A percentile compares a stretch with the other conserved stretches of the same genome.
These are phyloP conservation scores for Urocynchramus pylzowi DNA, from an alignment of 2,113 vertebrate genomes.

Conservation along the genomic window DNA sequence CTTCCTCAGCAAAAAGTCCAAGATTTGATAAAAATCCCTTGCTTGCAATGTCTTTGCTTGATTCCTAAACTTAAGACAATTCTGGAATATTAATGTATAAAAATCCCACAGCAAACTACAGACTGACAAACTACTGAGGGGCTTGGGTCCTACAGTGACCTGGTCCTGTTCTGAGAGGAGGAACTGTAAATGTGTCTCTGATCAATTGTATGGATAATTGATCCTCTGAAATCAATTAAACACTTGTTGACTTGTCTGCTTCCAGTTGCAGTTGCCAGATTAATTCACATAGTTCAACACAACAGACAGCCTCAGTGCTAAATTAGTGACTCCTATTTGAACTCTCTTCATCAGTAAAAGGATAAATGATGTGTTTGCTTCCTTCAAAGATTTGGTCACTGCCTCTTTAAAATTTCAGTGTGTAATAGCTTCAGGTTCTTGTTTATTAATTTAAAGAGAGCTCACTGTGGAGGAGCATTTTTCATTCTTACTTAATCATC, in stretches of 20 bases:
- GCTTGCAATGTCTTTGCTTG: neutral
- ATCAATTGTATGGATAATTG: slow-evolving; percentile 4
- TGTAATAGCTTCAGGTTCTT: neutral
- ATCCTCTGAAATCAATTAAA: neutral
- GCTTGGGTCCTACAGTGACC: neutral
- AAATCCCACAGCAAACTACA: neutral
- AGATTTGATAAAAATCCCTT: neutral
- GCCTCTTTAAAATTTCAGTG: neutral
- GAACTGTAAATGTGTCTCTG: neutral
- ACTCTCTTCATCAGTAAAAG: neutral
- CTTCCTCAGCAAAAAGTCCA: neutral
- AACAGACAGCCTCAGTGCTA: neutral
- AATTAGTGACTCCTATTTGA: neutral
- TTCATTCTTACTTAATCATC: neutral
- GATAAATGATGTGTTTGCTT: neutral
- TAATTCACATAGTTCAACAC: neutral
- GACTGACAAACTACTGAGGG: neutral
- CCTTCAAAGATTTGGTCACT: neutral
- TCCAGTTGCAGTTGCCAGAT: neutral
- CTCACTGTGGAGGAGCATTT: neutral
- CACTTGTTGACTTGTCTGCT: neutral
- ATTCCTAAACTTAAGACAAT: neutral
- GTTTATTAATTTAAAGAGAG: neutral
- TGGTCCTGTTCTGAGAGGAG: neutral
- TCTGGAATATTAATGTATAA: neutral